Evolutionary conservation across 2,113 vertebrate genomes (phyloP), one percentile per base, ranked within the genome.

Genomic region (Lethenteron camtschaticum): DNA sequence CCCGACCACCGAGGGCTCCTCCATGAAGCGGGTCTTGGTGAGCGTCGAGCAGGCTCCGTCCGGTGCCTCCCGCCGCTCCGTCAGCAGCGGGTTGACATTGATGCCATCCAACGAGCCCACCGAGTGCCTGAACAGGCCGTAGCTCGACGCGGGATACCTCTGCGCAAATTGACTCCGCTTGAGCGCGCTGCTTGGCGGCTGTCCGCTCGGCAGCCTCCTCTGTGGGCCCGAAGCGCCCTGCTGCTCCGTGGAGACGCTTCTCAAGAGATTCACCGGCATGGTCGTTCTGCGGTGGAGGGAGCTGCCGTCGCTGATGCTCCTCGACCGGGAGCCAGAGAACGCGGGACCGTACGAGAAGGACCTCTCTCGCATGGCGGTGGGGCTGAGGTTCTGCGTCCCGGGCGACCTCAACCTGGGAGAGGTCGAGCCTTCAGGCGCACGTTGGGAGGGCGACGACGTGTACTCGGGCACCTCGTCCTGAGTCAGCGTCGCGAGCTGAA

Each of bases 1-100:
- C 41, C 41, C 41, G 41, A 41, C 41, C 41, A 41, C 41, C 70
- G 81, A 79, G 57, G 84, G 78, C 2, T 69, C 14, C 58, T 84
- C 86, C 24, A 57, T 68, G 12, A 83, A 89, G 60, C 79, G 79
- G 8, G 84, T 85, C 2, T 70, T 81, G 41, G 80, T 77, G 58
- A 84, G 41, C 1, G 41, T 77, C 0, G 81, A 86, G 76, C 89
- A 96, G 10, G 88, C 88, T 0, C 94, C 91, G 77, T 95, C 89
- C 0, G 91, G 91, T 71, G 83, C 85, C 0, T 90, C 90, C 12
- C 91, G 77, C 78, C 94, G 88, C 75, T 92, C 89, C 0, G 88
- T 86, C 13, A 16, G 11, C 10, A 8, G 6, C 72, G 86, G 86
- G 68, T 68, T 81, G 10, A 74, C 70, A 0, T 13, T 41, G 6